These are phyloP conservation scores for Trachelus tabidus DNA, from an alignment of 2,888 invertebrate genomes.

Conservation along the genomic window DNA sequence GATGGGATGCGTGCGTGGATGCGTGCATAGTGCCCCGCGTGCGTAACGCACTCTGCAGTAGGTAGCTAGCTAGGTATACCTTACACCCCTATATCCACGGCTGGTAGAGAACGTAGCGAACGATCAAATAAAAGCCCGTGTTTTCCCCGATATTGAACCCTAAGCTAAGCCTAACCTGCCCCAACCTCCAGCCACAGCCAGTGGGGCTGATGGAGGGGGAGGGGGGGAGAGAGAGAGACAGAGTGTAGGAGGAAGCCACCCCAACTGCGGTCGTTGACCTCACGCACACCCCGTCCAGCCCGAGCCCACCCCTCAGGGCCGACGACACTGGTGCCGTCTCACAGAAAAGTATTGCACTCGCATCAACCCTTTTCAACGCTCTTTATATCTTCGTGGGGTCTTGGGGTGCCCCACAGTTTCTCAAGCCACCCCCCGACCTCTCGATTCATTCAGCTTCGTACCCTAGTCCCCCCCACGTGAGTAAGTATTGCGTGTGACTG, in stretches of 20 bases:
- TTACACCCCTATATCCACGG: slow-evolving; percentile 7
- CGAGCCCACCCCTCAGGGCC: slow-evolving; percentile 59
- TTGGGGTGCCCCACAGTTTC: background rate
- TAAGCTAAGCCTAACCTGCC: slow-evolving; percentile 63
- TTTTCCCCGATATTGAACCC: slow-evolving; percentile 61
- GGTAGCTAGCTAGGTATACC: too few relatives aligned
- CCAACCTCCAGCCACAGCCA: slow-evolving; percentile 53
- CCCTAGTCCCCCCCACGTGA: background rate
- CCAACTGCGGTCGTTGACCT: slow-evolving; percentile 63
- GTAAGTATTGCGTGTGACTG: background rate
- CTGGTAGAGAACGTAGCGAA: slow-evolving; percentile 20
- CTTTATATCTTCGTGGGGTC: slow-evolving; percentile 25
- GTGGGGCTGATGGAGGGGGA: slow-evolving; percentile 36
- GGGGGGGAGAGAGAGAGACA: slow-evolving; percentile 23
- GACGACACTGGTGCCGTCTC: slow-evolving; percentile 62
- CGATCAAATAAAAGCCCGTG: slow-evolving; percentile 61
- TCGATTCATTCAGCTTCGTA: background rate
- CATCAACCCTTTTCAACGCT: slow-evolving; percentile 50
- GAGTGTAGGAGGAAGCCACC: slow-evolving; percentile 58
- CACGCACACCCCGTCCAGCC: slow-evolving; percentile 56
- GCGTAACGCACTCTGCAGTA: slow-evolving; percentile 4
- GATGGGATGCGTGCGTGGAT: background rate
- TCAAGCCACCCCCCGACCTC: background rate
- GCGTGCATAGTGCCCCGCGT: background rate
- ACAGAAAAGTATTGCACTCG: slow-evolving; percentile 59